Evolutionary conservation across 2,797 vertebrate genomes (phyloP), one percentile per base, ranked within the genome.

Genomic region (Calcarius lapponicus): DNA sequence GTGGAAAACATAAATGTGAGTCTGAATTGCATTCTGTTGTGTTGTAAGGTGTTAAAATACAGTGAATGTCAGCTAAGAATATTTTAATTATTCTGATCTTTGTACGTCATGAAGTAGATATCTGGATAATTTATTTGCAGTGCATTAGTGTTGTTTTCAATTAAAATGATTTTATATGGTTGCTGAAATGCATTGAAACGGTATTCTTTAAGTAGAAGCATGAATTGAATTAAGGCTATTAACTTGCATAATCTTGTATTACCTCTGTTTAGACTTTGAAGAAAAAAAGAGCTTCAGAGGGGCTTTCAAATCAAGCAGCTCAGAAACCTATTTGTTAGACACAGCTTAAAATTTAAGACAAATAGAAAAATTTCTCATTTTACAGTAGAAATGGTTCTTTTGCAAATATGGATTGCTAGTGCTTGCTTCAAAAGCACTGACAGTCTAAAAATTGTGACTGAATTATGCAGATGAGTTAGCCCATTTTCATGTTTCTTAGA

Each of bases 391-490:
- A 40, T 45, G 18, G 11, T 82, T 73, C 26, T 72, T 75, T 57
- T 6, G 32, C 32, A 79, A 74, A 58, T 1, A 2, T 8, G 32
- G 25, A 14, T 61, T 0, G 0, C 10, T 38, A 43, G 8, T 11
- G 10, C 56, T 91, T 75, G 21, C 45, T 60, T 81, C 40, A 31
- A 54, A 75, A 88, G 40, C 24, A 47, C 15, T 64, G 43, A 32
- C 34, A 65, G 1, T 72, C 18, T 51, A 67, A 88, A 92, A 58
- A 24, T 60, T 56, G 19, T 60, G 53, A 58, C 34, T 36, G 48
- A 56, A 25, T 87, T 66, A 38, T 56, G 22, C 38, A 79, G 57
- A 57, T 69, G 43, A 85, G 32, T 71, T 88, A 12, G 45, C 72
- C 51, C 7, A 24, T 86, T 78, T 87, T 76, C 4, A 0, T 86